Base-by-base conservation (phyloP, 1,140 invertebrate species). In the Meloidogyne exigua region DNA sequence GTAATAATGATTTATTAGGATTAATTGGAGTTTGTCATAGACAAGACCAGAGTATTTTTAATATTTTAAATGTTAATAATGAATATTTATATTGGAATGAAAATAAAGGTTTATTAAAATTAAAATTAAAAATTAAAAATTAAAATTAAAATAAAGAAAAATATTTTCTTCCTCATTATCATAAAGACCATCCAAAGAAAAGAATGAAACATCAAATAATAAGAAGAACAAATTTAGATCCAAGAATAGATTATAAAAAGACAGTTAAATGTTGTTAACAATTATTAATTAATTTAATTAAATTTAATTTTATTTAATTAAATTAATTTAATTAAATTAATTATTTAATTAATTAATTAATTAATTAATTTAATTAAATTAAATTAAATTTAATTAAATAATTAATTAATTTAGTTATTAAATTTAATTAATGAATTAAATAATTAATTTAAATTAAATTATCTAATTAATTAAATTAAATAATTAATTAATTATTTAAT, bases 1-100 rank as follows among this genome's bases (percentile, higher is more conserved):
- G 49, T 57, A 57, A 57, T 57, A n/a, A 57, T 57, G 18, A n/a
- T n/a, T n/a, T n/a, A 9, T 57, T 57, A 57, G 18, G 15, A 10
- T 49, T 49, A 49, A 49, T 49, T 57, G 49, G 49, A n/a, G 49
- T 57, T 57, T 57, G 49, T n/a, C 49, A 57, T 57, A n/a, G 49
- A n/a, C 49, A 57, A 57, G 49, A 57, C 5, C 49, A 57, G 21
- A 57, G 49, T 57, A n/a, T 57, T 57, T 57, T n/a, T n/a, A 57
- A 57, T n/a, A 57, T 57, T 57, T 57, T 57, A 57, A 57, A 57
- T 57, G 49, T 57, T 57, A 57, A 57, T 57, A n/a, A 9, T n/a
- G 49, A 57, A 57, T 57, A 57, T 57, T n/a, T n/a, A 10, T 0
- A 9, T n/a, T 57, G 49, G 49, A 57, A 0, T 57, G 49, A 57